Evolutionary conservation across 2,797 vertebrate species (phyloP), one percentile per base, ranked within the genome.

Genomic region (Ceryle rudis): DNA sequence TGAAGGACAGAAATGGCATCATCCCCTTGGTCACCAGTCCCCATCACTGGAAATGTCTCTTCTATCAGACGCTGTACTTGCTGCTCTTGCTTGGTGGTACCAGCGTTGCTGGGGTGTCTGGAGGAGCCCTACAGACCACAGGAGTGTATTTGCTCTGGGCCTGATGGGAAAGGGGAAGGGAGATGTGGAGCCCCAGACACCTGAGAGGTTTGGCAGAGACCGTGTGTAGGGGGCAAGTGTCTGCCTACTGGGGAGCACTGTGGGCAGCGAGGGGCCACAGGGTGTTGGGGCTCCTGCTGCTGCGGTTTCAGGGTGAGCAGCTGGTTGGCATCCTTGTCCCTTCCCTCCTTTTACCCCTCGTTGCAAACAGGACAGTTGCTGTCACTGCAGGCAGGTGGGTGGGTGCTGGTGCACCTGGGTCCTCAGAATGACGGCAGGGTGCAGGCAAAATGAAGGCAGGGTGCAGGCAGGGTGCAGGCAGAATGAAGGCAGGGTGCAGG

Each of bases 1-100:
- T 46, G 29, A 77, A 46, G 20, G 7, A 31, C 51, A 75, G 41
- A 78, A 93, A 55, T 25, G 23, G 8, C 44, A 81, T 28, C 5
- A 14, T 33, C 3, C 23, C 8, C 35, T 11, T 1, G 0, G 22
- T 42, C 26, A 75, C 28, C 19, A 2, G 11, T 51, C 60, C 31
- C 9, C 20, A 33, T 44, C 29, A 16, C 51, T 16, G 31, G 26
- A 28, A 28, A 26, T 2, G 5, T 31, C 52, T 62, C 18, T 28
- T 83, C 29, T 62, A 46, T 55, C n/a, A 72, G 29, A 7, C 8
- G 10, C 35, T 26, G 12, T 7, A n/a, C 8, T 7, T 1, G 3
- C 54, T 61, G 49, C 39, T 71, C 44, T 74, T 0, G 0, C 10
- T n/a, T 46, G n/a, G 44, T 35, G 39, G 9, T 73, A 29, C 3